Evolutionary conservation across 1,140 invertebrate species (phyloP).

Genomic region (Cyclina sinensis): DNA sequence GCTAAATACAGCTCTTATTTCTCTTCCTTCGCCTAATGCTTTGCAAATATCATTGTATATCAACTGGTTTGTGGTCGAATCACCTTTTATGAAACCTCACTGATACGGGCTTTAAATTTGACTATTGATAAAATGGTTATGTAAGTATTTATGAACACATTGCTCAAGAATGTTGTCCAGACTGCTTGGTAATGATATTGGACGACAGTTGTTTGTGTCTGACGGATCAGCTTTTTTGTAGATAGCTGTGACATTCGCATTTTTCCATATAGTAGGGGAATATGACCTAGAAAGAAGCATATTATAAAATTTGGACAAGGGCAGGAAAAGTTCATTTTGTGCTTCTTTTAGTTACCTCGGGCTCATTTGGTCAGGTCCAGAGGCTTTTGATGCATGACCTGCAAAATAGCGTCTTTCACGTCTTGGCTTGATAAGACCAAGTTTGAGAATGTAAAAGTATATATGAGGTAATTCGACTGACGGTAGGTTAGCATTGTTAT

Average conservation of each 20-base stretch:
- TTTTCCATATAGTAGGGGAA: slow-evolving; percentile 34
- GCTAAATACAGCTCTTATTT: too few relatives aligned
- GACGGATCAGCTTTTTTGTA: slow-evolving; percentile 5
- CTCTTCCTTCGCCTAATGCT: too few relatives aligned
- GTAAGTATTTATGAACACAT: neutral
- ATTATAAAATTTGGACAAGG: slow-evolving; percentile 33
- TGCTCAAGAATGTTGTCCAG: neutral
- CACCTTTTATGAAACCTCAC: too few relatives aligned
- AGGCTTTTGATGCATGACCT: neutral
- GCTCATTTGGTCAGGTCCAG: slow-evolving; percentile 27
- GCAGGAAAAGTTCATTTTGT: neutral
- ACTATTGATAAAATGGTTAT: too few relatives aligned
- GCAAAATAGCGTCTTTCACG: too few relatives aligned
- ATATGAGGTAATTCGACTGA: too few relatives aligned
- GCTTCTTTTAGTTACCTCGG: neutral
- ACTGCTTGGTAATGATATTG: slow-evolving; percentile 21
- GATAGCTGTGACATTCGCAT: slow-evolving; percentile 30
- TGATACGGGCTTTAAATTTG: too few relatives aligned
- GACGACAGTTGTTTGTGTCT: neutral
- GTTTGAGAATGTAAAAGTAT: too few relatives aligned
- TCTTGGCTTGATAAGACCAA: too few relatives aligned
- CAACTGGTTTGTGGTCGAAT: too few relatives aligned
- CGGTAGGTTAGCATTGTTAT: too few relatives aligned
- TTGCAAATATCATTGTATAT: too few relatives aligned
- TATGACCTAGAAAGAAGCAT: neutral